Evolutionary conservation across 2,888 invertebrate species (phyloP), one percentile per base, ranked within the genome.

Genomic region (Ellobium chinense): DNA sequence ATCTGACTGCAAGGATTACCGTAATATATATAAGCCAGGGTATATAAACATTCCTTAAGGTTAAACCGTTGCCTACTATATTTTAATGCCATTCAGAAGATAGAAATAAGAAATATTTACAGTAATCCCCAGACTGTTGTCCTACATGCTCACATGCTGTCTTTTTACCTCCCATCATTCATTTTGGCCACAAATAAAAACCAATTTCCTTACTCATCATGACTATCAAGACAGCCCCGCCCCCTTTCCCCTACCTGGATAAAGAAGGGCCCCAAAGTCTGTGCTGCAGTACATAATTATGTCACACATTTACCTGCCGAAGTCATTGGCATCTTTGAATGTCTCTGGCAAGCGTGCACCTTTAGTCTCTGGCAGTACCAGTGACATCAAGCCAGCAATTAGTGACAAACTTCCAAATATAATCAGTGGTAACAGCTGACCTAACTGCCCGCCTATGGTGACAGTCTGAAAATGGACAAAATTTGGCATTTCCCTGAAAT

Each of bases 341-440:
- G 77, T 77, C 14, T 81, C 81, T 7, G 81, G 81, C 29, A 81
- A 58, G 18, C 29, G 37, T 9, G 29, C 34, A 65, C 65, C 9
- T n/a, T n/a, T 65, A 21, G 81, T 81, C 60, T 81, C 81, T 1
- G 81, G 81, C 65, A 81, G 60, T 54, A 65, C 31, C 65, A 75
- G 69, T n/a, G 72, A 24, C 46, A 77, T 36, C n/a, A 66, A 14
- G 5, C 81, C 81, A 0, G 81, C 80, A 12, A 77, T 1, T 9
- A 81, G 39, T 12, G 81, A 77, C 14, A 62, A 31, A 29, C 63
- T 24, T 18, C 81, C 81, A 37, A 81, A 81, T 21, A 77, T 77
- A 27, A 77, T 36, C 66, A 81, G 24, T 2, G 81, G 81, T 9
- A 77, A 27, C 3, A 66, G 21, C 31, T 54, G 12, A 2, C 65